Percentiles rank a stretch among this genome's conserved stretches.
Conservation (phyloP, 2,888 invertebrate genomes). For the Uloborus plumipes region DNA sequence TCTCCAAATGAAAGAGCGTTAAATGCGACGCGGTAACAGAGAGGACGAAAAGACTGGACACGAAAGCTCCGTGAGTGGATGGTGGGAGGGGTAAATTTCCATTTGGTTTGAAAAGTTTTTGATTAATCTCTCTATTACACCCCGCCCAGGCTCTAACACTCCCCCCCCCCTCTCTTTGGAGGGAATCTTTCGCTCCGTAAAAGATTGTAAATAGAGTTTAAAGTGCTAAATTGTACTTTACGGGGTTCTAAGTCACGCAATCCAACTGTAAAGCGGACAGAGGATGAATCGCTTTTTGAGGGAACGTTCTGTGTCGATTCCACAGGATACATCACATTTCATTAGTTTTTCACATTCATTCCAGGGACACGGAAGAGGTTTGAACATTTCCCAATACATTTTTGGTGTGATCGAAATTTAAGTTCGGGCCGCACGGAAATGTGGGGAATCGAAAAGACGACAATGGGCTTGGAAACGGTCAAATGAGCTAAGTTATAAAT, state of each 20-base stretch:
- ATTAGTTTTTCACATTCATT: no score
- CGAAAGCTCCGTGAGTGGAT: constrained; percentile 3
- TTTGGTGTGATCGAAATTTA: no score
- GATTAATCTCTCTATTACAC: constrained; percentile 51
- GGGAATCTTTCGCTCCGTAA: constrained; percentile 39
- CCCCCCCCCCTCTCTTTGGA: no score
- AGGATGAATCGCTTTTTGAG: no score
- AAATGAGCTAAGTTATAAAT: no score
- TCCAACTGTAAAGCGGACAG: not conserved
- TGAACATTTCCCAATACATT: no score
- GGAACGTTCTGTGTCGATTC: no score
- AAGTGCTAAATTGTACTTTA: constrained; percentile 54
- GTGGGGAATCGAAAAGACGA: no score
- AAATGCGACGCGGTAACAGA: constrained; percentile 5
- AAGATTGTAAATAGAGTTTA: constrained; percentile 61
- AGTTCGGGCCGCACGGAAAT: no score
- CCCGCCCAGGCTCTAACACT: not conserved
- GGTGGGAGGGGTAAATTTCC: constrained; percentile 52
- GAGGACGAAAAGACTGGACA: not conserved
- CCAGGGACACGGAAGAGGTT: no score
- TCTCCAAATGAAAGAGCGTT: constrained; percentile 18
- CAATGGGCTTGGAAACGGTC: no score
- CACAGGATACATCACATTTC: no score
- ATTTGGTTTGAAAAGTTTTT: constrained; percentile 53
- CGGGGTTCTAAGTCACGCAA: constrained; percentile 45